Base-by-base conservation (phyloP, 1,140 invertebrate genomes). In the Thaumatotibia leucotreta region DNA sequence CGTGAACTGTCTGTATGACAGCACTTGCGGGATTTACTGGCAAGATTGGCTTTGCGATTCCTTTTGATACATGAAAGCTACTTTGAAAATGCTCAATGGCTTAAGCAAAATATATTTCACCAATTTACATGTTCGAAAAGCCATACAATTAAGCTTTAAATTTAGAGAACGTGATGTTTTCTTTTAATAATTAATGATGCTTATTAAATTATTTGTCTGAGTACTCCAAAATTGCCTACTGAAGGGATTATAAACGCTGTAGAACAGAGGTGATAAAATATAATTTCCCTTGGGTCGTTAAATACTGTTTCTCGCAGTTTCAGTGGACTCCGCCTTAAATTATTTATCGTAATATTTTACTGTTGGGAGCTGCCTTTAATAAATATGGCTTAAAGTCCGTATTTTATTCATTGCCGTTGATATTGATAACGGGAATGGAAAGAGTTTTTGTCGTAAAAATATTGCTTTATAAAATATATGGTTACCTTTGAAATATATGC, bases 221-320 rank as follows among this genome's bases (percentile, higher is more conserved):
- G 52, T 14, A 24, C 27, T 58, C 52, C 23, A 14, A 58, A 58
- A 58, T 58, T 58, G 29, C 27, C 24, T 58, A 29, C 52, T 58
- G 52, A 58, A 58, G 52, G 52, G 27, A 58, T 58, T 58, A 31
- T 58, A 58, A 58, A 58, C 52, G 52, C 17, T 58, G 27, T 58
- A 27, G 27, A 58, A 58, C 52, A 31, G 52, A 58, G 52, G 52
- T 58, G 52, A 58, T 58, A 58, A 58, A 58, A 58, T 58, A 58
- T 58, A 58, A 58, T 58, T 58, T 58, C 52, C 52, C 52, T 31
- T 31, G 52, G 52, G 52, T 31, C 52, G 24, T 58, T 58, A 58
- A 58, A 58, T 58, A 31, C 52, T 58, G 52, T 58, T 58, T 58
- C 52, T 58, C 52, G 23, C 52, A 31, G 52, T 58, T 58, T 58